Evolutionary conservation across 2,888 invertebrate genomes (phyloP).

Genomic region (Hipparchia semele): DNA sequence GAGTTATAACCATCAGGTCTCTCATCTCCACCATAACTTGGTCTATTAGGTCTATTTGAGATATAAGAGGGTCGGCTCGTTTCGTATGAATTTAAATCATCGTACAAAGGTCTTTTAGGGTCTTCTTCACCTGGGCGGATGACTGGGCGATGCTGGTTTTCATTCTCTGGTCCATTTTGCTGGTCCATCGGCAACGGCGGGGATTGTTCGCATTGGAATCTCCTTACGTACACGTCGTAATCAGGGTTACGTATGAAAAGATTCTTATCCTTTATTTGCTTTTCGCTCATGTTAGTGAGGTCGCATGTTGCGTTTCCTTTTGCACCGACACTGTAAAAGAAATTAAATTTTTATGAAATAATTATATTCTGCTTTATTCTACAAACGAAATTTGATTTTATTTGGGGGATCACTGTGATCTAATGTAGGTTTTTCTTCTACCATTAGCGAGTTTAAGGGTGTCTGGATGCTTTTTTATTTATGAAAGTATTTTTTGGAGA

Average conservation of each 20-base stretch:
- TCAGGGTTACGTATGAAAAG: conserved; percentile 65
- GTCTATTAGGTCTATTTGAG: conserved; percentile 47
- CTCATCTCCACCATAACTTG: conserved; percentile 50
- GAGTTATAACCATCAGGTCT: conserved; percentile 67
- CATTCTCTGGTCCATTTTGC: conserved; percentile 54
- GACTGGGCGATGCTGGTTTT: conserved; percentile 63
- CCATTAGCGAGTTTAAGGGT: too few relatives aligned
- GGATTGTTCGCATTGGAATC: conserved; percentile 70
- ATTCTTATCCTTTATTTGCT: conserved; percentile 63
- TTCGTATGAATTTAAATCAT: conserved; percentile 55
- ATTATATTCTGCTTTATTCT: not conserved
- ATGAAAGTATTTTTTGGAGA: too few relatives aligned
- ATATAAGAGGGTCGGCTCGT: conserved; percentile 43
- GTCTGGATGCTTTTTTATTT: too few relatives aligned
- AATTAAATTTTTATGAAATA: not conserved
- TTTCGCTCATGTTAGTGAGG: conserved; percentile 63
- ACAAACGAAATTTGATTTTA: too few relatives aligned
- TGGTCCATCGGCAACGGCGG: conserved; percentile 67
- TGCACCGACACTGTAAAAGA: conserved; percentile 66
- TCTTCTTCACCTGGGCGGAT: conserved; percentile 65
- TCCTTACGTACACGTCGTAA: conserved; percentile 69
- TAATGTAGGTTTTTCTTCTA: too few relatives aligned
- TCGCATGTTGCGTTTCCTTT: conserved; percentile 78
- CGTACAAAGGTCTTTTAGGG: conserved; percentile 57
- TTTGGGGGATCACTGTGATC: too few relatives aligned